These are phyloP conservation scores for Protonemura montana DNA, from an alignment of 2,888 invertebrate species.

Conservation along the genomic window DNA sequence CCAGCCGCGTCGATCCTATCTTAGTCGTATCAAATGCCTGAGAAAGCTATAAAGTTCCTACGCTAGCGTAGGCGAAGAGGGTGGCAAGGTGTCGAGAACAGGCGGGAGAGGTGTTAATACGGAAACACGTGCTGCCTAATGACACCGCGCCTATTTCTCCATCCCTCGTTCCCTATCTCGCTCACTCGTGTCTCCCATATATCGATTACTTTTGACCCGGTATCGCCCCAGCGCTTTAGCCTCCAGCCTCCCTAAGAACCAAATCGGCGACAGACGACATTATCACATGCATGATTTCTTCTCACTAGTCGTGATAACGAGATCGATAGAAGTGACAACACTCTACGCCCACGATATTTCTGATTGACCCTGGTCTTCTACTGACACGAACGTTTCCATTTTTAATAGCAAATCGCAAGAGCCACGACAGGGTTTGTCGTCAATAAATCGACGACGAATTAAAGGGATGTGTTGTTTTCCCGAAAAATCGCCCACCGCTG, in stretches of 20 bases:
- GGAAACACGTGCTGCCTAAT: neutral
- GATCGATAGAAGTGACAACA: neutral
- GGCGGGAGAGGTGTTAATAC: neutral
- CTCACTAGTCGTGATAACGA: neutral
- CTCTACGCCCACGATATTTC: neutral
- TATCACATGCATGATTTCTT: neutral
- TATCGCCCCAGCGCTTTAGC: neutral
- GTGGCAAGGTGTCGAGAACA: neutral
- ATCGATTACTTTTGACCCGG: slow-evolving; percentile 4
- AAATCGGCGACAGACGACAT: neutral
- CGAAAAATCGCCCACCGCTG: neutral
- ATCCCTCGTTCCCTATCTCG: neutral
- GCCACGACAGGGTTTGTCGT: neutral
- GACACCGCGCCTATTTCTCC: neutral
- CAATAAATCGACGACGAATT: neutral
- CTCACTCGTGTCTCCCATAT: neutral
- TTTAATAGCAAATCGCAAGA: neutral
- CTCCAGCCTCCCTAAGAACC: slow-evolving; percentile 5
- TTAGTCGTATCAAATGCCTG: neutral
- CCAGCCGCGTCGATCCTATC: neutral
- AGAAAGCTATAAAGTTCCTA: neutral
- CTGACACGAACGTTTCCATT: neutral
- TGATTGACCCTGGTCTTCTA: neutral
- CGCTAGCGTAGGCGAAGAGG: neutral
- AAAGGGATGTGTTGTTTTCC: neutral